Base-by-base conservation (phyloP, 2,888 invertebrate species). In the Halocaridina rubra region DNA sequence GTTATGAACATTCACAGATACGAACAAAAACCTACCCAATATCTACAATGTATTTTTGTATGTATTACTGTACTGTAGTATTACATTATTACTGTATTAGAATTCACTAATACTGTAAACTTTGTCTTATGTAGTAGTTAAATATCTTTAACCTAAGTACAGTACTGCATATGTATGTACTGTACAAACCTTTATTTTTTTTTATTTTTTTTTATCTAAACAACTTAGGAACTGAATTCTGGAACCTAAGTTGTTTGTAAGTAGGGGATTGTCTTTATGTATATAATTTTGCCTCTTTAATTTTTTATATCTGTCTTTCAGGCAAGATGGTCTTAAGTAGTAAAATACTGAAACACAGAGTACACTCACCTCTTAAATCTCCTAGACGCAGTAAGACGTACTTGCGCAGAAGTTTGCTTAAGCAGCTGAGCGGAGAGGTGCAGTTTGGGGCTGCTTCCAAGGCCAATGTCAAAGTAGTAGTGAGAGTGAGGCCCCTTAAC, bases 401-500 rank as follows among this genome's bases (percentile, higher is more conserved):
- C 0, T 30, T 86, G 19, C 71, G 81, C 27, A 81, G 67, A 67
- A 75, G 82, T 10, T 80, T 86, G n/a, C 59, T 84, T 27, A 27
- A 30, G 24, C 71, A 32, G 72, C 29, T 80, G 22, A 84, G 53
- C 29, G 67, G 67, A 22, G 86, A 80, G 16, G 84, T 86, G 46
- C 86, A 82, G 59, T 86, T 88, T 75, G 89, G 88, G 13, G 75
- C 86, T 2, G 86, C 85, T 76, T 80, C 87, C 1, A 85, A 82
- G 61, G 88, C 88, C 19, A 94, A 94, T 89, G 94, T 96, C 30
- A 94, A 94, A 92, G 97, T 97, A 3, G 95, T 95, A 76, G 95
- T 97, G 0, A 93, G 97, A 71, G 95, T 97, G 1, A 92, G 97
- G n/a, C 97, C 97, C 1, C 92, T 94, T 77, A 96, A 95, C 91